Conservation (phyloP, 2,113 vertebrate species). For the Diadophis punctatus region DNA sequence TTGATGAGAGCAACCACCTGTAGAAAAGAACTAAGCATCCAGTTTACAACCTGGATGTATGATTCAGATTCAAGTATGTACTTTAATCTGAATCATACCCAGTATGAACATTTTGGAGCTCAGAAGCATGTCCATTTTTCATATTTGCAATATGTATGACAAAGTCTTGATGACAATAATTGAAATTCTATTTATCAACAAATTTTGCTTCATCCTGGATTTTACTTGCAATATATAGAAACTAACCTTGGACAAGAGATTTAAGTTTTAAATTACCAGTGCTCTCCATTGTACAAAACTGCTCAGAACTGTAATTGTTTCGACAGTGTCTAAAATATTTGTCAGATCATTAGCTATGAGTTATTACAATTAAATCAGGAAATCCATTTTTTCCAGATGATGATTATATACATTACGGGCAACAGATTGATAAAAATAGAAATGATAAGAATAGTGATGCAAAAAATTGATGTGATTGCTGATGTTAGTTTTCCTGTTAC, state of each 20-base stretch:
- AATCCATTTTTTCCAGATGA: slow-evolving; percentile 28
- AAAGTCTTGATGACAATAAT: slow-evolving; percentile 31
- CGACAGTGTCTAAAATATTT: slow-evolving; percentile 33
- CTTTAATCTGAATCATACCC: background rate
- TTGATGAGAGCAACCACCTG: background rate
- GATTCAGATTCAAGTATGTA: background rate
- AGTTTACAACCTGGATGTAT: background rate
- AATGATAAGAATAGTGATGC: slow-evolving; percentile 48
- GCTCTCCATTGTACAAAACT: slow-evolving; percentile 40
- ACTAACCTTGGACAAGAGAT: slow-evolving; percentile 19
- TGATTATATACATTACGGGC: slow-evolving; percentile 47
- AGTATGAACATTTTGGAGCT: slow-evolving; percentile 37
- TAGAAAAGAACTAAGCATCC: background rate
- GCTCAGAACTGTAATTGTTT: slow-evolving; percentile 42
- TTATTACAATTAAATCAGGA: slow-evolving; percentile 29
- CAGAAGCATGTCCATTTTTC: slow-evolving; percentile 8
- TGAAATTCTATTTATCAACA: slow-evolving; percentile 35
- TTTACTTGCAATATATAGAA: slow-evolving; percentile 16
- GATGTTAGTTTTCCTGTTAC: slow-evolving; percentile 46
- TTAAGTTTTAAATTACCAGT: slow-evolving; percentile 39
- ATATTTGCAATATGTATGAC: slow-evolving; percentile 49
- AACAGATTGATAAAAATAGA: slow-evolving; percentile 50
- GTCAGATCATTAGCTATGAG: slow-evolving; percentile 29
- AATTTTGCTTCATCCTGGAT: slow-evolving; percentile 11
- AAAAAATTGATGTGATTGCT: slow-evolving; percentile 16